phyloP scores from a whole-genome alignment of 2,113 vertebrate species.

The Delphinus delphis region DNA sequence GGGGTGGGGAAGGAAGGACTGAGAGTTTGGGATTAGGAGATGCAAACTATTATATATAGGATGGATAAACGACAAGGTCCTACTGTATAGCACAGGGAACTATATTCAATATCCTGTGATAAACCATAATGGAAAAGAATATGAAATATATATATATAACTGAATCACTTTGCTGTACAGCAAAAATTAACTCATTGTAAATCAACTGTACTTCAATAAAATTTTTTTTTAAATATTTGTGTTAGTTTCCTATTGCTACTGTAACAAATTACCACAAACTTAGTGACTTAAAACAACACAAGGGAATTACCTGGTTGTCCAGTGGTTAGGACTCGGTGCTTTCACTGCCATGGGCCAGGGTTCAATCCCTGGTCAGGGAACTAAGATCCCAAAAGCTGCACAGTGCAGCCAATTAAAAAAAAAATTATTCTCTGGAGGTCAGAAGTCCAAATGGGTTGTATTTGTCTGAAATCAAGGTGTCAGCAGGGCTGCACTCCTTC shows the following conservation, averaged over 20 bases:
- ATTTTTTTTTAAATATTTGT: rapidly evolving
- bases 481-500: background rate
- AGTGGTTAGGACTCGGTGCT: background rate
- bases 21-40: background rate
- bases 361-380: background rate
- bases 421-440: background rate
- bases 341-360: background rate
- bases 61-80: background rate
- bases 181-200: background rate
- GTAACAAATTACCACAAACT: background rate
- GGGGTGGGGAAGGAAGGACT: background rate
- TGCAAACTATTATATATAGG: background rate
- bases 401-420: background rate
- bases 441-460: background rate
- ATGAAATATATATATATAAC: background rate
- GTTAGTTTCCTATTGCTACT: background rate
- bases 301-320: background rate
- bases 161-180: background rate
- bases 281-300: background rate
- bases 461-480: background rate
- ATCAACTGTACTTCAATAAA: background rate
- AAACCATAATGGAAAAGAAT: background rate
- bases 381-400: background rate
- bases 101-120: background rate
- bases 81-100: background rate